phyloP scores from a whole-genome alignment of 2,113 vertebrate species.

The western clawed frog (Xenopus tropicalis) region DNA sequence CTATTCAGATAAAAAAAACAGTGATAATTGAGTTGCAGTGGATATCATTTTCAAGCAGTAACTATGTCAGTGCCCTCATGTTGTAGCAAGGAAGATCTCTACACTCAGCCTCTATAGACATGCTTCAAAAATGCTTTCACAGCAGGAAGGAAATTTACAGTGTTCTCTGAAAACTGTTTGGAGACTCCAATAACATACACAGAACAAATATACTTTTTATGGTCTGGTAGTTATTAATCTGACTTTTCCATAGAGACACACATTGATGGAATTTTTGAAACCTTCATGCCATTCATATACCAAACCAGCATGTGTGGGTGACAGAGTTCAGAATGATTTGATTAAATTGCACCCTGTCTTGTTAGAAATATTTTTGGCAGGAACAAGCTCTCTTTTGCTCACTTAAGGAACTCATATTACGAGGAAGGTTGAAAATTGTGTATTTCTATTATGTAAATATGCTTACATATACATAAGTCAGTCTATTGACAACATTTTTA shows the following conservation, averaged over 20 bases:
- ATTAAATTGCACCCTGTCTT: constrained; percentile 38
- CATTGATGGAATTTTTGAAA: constrained; percentile 52
- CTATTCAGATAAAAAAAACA: constrained; percentile 51
- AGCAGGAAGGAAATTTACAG: constrained; percentile 53
- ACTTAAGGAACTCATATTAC: too few species aligned
- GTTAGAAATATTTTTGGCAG: too few species aligned
- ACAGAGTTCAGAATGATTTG: constrained; percentile 26
- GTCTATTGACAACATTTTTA: too few species aligned
- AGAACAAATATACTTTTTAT: constrained; percentile 55
- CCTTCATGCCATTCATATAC: constrained; percentile 45
- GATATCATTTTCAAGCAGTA: constrained; percentile 55
- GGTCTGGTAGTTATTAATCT: constrained; percentile 54
- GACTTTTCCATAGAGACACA: constrained; percentile 1
- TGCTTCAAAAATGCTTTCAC: constrained; percentile 58
- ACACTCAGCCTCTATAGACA: constrained; percentile 54
- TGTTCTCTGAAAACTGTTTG: constrained; percentile 56
- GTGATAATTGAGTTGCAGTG: constrained; percentile 61
- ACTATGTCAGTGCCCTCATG: constrained; percentile 54
- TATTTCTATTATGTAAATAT: too few species aligned
- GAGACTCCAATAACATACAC: constrained; percentile 53
- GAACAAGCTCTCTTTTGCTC: too few species aligned
- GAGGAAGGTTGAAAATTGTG: too few species aligned
- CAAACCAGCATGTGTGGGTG: constrained; percentile 34
- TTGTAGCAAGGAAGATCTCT: constrained; percentile 55
- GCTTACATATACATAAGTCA: too few species aligned